Percentiles rank a stretch among this genome's conserved stretches.
phyloP scores from a whole-genome alignment of 2,888 invertebrate species.

The Hybos culiciformis region DNA sequence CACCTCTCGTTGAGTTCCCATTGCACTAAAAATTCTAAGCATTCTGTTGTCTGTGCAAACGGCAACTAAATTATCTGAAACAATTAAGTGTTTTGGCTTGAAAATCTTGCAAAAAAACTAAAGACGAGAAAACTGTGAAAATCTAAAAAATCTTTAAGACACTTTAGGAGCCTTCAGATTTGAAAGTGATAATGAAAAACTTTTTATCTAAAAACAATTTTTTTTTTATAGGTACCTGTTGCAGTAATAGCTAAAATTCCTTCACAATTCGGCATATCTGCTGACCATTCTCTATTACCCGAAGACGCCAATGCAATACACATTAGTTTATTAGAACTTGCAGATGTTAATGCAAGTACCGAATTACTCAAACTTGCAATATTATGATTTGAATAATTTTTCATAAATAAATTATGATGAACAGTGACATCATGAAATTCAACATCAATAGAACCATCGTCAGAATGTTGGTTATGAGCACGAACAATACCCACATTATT shows the following conservation, averaged over 20 bases:
- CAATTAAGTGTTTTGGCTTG: conserved; percentile 50
- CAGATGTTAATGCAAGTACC: conserved; percentile 66
- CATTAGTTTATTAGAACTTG: conserved; percentile 52
- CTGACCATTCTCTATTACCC: conserved; percentile 77
- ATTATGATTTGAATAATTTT: conserved; percentile 71
- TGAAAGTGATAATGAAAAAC: too few relatives aligned
- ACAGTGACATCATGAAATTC: conserved; percentile 87
- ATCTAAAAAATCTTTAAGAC: too few relatives aligned
- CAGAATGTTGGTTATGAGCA: conserved; percentile 54
- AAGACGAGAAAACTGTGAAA: too few relatives aligned
- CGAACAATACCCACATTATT: conserved; percentile 86
- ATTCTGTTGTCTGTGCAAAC: conserved; percentile 60
- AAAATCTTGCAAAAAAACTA: conserved; percentile 61
- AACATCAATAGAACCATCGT: conserved; percentile 75
- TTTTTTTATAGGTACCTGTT: too few relatives aligned
- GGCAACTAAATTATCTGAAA: conserved; percentile 62
- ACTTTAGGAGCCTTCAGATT: too few relatives aligned
- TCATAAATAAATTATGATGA: conserved; percentile 81
- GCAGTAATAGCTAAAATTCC: conserved; percentile 55
- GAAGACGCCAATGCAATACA: conserved; percentile 58
- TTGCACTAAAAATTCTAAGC: conserved; percentile 69
- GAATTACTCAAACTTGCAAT: conserved; percentile 76
- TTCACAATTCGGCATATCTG: conserved; percentile 64
- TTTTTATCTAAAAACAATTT: too few relatives aligned
- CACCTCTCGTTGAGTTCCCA: conserved; percentile 72